Conservation (phyloP, 2,113 vertebrate genomes). For the Syrmaticus mikado region DNA sequence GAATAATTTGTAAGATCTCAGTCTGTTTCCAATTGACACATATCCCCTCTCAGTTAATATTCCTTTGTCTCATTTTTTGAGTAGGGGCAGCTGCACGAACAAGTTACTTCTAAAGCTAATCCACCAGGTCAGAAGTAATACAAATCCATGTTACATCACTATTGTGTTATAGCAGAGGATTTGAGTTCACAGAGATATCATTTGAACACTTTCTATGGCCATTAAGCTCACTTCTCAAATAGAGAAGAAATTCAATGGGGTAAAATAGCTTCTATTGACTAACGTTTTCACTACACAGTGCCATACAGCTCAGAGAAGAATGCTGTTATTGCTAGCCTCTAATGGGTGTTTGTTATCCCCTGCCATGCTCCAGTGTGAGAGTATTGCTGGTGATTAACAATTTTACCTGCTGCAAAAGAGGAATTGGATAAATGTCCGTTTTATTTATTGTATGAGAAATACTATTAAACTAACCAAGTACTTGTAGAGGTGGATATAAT, state of each 20-base stretch:
- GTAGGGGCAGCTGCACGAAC: not conserved
- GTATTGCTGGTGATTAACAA: constrained; percentile 11
- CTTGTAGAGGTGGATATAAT: constrained; percentile 14
- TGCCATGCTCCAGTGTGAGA: not conserved
- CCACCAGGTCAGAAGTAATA: not conserved
- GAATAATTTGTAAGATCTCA: not conserved
- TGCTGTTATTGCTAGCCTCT: not conserved
- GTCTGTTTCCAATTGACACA: not conserved
- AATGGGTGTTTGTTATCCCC: not conserved
- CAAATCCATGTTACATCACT: not conserved
- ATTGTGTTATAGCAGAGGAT: not conserved
- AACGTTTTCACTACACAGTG: not conserved
- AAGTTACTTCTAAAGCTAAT: not conserved
- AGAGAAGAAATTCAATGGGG: not conserved
- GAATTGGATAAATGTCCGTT: constrained; percentile 3
- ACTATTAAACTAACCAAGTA: not conserved
- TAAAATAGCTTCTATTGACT: not conserved
- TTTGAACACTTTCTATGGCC: not conserved
- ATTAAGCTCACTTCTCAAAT: constrained; percentile 8
- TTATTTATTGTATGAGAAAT: constrained; percentile 7
- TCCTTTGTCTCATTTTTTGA: not conserved
- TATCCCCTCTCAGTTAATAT: not conserved
- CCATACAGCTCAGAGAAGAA: not conserved
- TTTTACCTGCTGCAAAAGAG: constrained; percentile 13
- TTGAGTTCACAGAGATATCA: not conserved